These are phyloP conservation scores for Plumapathes pennacea DNA, from an alignment of 92 coral and sea anemone genomes.

Conservation along the genomic window DNA sequence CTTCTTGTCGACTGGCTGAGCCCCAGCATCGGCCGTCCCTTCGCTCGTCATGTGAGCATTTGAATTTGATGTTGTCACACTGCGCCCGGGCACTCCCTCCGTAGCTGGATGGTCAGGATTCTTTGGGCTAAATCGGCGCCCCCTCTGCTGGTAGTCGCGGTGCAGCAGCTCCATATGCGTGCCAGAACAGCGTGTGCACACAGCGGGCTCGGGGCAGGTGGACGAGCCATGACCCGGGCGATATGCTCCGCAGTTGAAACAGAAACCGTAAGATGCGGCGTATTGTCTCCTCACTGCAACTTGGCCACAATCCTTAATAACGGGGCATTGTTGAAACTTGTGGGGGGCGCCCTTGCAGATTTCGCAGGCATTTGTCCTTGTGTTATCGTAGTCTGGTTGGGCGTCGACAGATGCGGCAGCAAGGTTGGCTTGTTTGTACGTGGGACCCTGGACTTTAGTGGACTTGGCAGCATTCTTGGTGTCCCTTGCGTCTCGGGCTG, in stretches of 20 bases:
- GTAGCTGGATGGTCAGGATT: not conserved
- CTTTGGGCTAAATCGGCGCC: slow-evolving; percentile 3
- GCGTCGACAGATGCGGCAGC: too few relatives aligned
- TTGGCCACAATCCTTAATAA: slow-evolving; percentile 22
- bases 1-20: not conserved
- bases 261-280: slow-evolving; percentile 32
- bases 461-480: slow-evolving; percentile 16
- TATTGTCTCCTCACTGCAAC: slow-evolving; percentile 44
- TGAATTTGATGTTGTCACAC: not conserved
- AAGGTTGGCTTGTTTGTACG: too few relatives aligned
- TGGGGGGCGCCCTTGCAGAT: slow-evolving; percentile 19
- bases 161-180: slow-evolving; percentile 54
- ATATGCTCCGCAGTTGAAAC: slow-evolving; percentile 49
- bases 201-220: slow-evolving; percentile 48
- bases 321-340: slow-evolving; percentile 34
- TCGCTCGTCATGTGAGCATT: not conserved
- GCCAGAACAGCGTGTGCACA: slow-evolving; percentile 41
- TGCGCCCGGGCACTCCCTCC: not conserved
- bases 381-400: too few relatives aligned
- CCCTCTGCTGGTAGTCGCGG: not conserved
- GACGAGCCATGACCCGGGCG: slow-evolving; percentile 46
- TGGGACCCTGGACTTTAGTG: too few relatives aligned
- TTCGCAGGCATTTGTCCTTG: too few relatives aligned
- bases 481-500: slow-evolving; percentile 21
- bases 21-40: not conserved